A percentile compares a stretch with the other conserved stretches of the same genome.
Conservation (phyloP, 2,888 invertebrate species). For the Ophion ventricosus region DNA sequence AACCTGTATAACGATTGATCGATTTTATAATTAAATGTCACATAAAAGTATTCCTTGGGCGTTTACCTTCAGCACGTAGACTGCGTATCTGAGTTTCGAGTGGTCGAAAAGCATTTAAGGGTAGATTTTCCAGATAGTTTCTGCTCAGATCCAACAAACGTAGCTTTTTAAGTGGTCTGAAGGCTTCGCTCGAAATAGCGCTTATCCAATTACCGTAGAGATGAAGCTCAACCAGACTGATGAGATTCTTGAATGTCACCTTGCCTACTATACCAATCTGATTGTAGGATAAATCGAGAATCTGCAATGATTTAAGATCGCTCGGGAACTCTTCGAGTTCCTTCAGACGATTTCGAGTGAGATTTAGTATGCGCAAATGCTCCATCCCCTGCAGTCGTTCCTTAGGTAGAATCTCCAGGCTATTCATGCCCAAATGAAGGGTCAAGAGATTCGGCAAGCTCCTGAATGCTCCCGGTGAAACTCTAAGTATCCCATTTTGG, state of each 20-base stretch:
- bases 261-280: conserved; percentile 91
- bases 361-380: conserved; percentile 90
- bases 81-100: conserved; percentile 93
- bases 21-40: not conserved
- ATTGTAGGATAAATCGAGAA: conserved; percentile 93
- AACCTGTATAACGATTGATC: not conserved
- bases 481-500: conserved; percentile 90
- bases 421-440: conserved; percentile 93
- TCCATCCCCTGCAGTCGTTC: conserved; percentile 93
- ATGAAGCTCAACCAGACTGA: conserved; percentile 90
- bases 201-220: conserved; percentile 94
- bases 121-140: conserved; percentile 93
- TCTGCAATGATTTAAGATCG: conserved; percentile 91
- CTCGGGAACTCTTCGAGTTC: conserved; percentile 92
- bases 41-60: conserved; percentile 6
- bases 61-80: conserved; percentile 90
- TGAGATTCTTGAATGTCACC: conserved; percentile 90
- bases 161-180: conserved; percentile 90
- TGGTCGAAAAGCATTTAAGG: conserved; percentile 90
- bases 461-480: conserved; percentile 94
- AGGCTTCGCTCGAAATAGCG: conserved; percentile 90
- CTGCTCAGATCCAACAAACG: conserved; percentile 91
- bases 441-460: conserved; percentile 90
- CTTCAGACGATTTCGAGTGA: conserved; percentile 93
- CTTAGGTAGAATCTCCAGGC: conserved; percentile 92